Evolutionary conservation across 2,888 invertebrate genomes (phyloP), one percentile per base, ranked within the genome.

Genomic region (Kryphioiulus occultus): DNA sequence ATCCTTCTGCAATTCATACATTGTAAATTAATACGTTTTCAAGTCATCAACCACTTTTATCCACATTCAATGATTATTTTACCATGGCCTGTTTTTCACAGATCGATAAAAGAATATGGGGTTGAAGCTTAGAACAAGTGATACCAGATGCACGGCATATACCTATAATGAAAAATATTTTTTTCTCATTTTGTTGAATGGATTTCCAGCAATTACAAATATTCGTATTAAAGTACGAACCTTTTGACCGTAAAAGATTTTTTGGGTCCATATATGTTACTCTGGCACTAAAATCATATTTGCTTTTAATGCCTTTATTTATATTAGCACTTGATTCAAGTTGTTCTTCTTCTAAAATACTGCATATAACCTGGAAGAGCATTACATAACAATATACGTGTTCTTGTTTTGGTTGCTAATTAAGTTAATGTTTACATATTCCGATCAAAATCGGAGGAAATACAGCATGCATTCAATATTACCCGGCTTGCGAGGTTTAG

Each of bases 311-410:
- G 19, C 12, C 19, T 30, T 84, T 84, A 84, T 39, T 19, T 10
- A 35, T 44, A 44, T 22, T 47, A 39, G 47, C 26, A 42, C 42
- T 22, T 1, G 44, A 44, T 30, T 9, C 44, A 47, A 85, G 42
- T 30, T 85, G 39, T 3, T 85, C 47, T 85, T 85, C 47, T 85
- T 86, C 86, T 19, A 86, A 68, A 32, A 86, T 32, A 15, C 26
- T 59, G 15, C 59, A 86, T 59, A 86, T 86, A 17, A 86, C 86
- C 86, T 86, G 22, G 19, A 84, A 39, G 5, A 39, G n/a, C 19
- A 35, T 19, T 39, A 35, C 26, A 42, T 39, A 39, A 39, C 39
- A 35, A 35, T 35, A 85, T 19, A 53, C n/a, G n/a, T n/a, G n/a
- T n/a, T n/a, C n/a, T n/a, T n/a, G n/a, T n/a, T n/a, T n/a, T n/a